phyloP scores from a whole-genome alignment of 2,888 invertebrate genomes.

The Tortrix viridana region DNA sequence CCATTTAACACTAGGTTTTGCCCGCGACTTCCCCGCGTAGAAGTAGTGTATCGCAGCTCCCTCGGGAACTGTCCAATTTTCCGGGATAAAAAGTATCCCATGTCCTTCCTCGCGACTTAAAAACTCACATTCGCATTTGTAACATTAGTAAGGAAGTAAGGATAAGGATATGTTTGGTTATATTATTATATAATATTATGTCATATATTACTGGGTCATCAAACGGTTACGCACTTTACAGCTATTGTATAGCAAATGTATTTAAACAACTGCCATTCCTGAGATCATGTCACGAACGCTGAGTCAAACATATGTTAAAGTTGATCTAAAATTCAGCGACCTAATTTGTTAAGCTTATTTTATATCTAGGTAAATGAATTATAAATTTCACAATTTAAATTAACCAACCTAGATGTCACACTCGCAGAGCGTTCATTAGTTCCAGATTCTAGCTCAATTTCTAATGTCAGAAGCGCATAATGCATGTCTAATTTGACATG shows the following conservation, averaged over 20 bases:
- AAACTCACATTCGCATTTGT: too few relatives aligned
- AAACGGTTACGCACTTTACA: not conserved
- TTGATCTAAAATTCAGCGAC: too few relatives aligned
- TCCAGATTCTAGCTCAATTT: constrained; percentile 42
- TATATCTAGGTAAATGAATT: constrained; percentile 3
- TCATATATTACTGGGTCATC: constrained; percentile 4
- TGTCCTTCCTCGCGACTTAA: too few relatives aligned
- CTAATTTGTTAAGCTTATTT: too few relatives aligned
- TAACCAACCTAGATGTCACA: constrained; percentile 34
- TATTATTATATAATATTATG: constrained; percentile 3
- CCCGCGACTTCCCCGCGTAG: too few relatives aligned
- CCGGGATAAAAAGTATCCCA: too few relatives aligned
- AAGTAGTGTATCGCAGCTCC: too few relatives aligned
- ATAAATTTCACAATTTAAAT: constrained; percentile 17
- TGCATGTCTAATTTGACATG: constrained; percentile 49
- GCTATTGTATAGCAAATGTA: not conserved
- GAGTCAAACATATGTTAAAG: too few relatives aligned
- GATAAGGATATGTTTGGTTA: not conserved
- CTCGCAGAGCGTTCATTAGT: constrained; percentile 43
- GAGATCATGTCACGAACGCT: too few relatives aligned
- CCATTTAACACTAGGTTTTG: too few relatives aligned
- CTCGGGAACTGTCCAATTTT: too few relatives aligned
- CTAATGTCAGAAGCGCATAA: constrained; percentile 41
- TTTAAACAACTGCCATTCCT: constrained; percentile 6
- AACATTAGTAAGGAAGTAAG: too few relatives aligned